These are phyloP conservation scores for Prochilodus magdalenae DNA, from an alignment of 2,113 vertebrate genomes.

Conservation along the genomic window DNA sequence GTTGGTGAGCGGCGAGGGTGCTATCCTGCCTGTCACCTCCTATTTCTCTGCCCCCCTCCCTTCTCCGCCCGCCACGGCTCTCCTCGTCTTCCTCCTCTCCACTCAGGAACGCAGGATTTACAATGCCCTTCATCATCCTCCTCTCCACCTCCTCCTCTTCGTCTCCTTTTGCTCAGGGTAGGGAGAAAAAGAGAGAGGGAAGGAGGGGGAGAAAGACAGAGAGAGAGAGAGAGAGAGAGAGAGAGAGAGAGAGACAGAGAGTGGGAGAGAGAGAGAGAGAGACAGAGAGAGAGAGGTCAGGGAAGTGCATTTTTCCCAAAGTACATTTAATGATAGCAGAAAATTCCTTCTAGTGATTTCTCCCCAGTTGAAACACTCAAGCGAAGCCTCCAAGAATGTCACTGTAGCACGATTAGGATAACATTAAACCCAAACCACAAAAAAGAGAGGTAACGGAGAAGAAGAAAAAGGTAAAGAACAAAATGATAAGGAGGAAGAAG, in stretches of 20 bases:
- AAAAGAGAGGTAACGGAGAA: slow-evolving; percentile 83
- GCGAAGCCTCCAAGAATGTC: slow-evolving; percentile 91
- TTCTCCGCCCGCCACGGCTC: slow-evolving; percentile 11
- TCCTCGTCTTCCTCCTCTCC: slow-evolving; percentile 34
- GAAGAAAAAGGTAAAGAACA: slow-evolving; percentile 43
- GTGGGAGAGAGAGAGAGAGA: background rate
- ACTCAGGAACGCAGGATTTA: slow-evolving; percentile 83
- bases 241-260: slow-evolving; percentile 10
- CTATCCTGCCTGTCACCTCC: slow-evolving; percentile 85
- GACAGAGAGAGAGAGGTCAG: slow-evolving; percentile 13
- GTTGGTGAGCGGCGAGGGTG: slow-evolving; percentile 89
- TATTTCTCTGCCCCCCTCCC: slow-evolving; percentile 76
- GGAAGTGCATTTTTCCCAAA: slow-evolving; percentile 70
- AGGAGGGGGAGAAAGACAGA: background rate
- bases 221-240: slow-evolving; percentile 13
- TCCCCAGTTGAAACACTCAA: slow-evolving; percentile 80
- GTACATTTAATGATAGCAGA: slow-evolving; percentile 78
- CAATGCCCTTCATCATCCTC: slow-evolving; percentile 77
- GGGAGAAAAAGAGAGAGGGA: slow-evolving; percentile 10
- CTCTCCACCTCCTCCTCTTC: slow-evolving; percentile 81
- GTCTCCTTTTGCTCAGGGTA: slow-evolving; percentile 62
- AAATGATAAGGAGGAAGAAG: slow-evolving; percentile 77
- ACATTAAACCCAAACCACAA: slow-evolving; percentile 94
- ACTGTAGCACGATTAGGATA: slow-evolving; percentile 99
- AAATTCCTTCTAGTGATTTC: slow-evolving; percentile 82